These are phyloP conservation scores for Lepilemur septentrionalis DNA, from an alignment of 2,797 vertebrate genomes.

Conservation along the genomic window DNA sequence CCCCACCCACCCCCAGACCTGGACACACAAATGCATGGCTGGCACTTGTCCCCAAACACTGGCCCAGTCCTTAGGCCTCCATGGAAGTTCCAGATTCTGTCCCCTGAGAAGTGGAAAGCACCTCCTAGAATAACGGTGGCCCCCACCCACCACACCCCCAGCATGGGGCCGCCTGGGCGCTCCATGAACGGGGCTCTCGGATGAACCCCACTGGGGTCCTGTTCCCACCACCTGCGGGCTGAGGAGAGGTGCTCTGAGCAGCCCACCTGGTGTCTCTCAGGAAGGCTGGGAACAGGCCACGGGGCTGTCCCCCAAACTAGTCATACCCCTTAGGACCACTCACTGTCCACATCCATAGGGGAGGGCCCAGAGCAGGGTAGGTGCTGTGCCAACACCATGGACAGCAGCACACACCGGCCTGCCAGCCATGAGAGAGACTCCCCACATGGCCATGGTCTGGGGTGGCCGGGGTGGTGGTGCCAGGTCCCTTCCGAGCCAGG, in stretches of 20 bases:
- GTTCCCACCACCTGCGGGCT: background rate
- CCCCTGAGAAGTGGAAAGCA: too few species aligned
- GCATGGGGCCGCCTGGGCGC: background rate
- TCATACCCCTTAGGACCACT: background rate
- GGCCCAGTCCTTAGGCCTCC: background rate
- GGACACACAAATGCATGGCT: background rate
- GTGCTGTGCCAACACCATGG: background rate
- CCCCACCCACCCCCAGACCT: background rate
- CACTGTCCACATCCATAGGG: background rate
- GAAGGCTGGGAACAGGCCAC: background rate
- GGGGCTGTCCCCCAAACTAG: background rate
- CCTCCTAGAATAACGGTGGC: too few species aligned
- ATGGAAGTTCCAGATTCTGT: too few species aligned
- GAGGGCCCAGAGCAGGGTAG: background rate
- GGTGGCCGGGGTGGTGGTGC: too few species aligned
- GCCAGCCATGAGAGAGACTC: rapidly evolving
- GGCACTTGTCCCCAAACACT: background rate
- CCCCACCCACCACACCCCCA: background rate
- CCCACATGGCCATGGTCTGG: rapidly evolving
- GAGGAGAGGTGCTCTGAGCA: background rate
- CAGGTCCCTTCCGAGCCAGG: background rate
- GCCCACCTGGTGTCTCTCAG: background rate
- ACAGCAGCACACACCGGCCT: rapidly evolving
- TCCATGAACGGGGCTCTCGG: background rate
- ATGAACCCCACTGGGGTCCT: background rate